Evolutionary conservation across 2,113 vertebrate species (phyloP).

Genomic region (Tupaia chinensis): DNA sequence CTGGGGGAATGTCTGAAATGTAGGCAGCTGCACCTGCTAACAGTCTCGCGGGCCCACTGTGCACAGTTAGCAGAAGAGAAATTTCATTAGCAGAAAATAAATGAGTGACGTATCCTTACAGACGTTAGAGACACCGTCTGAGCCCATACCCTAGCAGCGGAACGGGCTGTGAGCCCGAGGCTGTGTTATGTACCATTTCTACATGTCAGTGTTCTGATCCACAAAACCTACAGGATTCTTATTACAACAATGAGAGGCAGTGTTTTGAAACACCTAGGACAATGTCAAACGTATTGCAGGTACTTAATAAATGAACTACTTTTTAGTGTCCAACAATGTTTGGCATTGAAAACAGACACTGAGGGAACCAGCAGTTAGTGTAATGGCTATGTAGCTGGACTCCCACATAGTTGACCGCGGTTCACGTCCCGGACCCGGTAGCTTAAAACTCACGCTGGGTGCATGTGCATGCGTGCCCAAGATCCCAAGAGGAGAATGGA

Average conservation of each 20-base stretch:
- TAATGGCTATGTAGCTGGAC: no score
- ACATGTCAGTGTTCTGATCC: not conserved
- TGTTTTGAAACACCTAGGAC: not conserved
- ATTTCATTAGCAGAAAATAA: not conserved
- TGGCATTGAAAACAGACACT: not conserved
- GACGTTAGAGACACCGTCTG: not conserved
- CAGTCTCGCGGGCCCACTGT: not conserved
- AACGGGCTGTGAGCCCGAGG: not conserved
- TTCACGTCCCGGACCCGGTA: no score
- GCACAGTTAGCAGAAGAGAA: not conserved
- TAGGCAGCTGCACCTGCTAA: not conserved
- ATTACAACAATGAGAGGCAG: not conserved
- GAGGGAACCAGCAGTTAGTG: no score
- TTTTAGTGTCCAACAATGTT: not conserved
- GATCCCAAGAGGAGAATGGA: no score
- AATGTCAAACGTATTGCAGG: not conserved
- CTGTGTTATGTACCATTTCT: fast-evolving
- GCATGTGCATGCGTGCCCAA: no score
- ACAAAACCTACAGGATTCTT: not conserved
- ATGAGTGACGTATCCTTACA: not conserved
- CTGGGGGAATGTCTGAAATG: not conserved
- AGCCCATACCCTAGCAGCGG: not conserved
- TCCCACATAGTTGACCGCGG: no score
- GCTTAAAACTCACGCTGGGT: no score
- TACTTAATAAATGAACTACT: not conserved